Evolutionary conservation across 1,140 invertebrate species (phyloP).

Genomic region (Penaeus indicus): DNA sequence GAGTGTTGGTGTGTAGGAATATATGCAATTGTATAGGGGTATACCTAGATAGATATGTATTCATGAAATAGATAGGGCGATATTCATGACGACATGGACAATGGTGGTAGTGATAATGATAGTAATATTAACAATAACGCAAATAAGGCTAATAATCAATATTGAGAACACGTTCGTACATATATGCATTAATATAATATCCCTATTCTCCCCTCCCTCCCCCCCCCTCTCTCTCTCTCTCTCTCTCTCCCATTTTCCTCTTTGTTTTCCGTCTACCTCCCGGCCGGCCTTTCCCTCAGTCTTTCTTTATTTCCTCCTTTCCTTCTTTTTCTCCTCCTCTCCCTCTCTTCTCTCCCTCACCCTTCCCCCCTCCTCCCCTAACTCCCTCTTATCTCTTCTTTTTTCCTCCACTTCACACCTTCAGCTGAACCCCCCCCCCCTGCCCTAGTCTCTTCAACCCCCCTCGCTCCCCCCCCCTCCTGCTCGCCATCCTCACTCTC

Average conservation of each 20-base stretch:
- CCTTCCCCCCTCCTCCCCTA: neutral
- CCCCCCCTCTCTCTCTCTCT: neutral
- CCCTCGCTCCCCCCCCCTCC: neutral
- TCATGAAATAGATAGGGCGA: neutral
- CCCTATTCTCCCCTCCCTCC: neutral
- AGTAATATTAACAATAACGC: too few species aligned
- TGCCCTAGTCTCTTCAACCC: neutral
- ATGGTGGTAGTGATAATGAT: neutral
- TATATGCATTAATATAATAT: neutral
- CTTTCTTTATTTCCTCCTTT: neutral
- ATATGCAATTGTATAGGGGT: too few species aligned
- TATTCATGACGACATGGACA: too few species aligned
- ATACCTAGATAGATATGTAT: neutral
- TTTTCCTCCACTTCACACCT: too few species aligned
- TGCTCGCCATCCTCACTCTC: neutral
- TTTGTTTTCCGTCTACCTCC: neutral
- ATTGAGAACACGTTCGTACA: too few species aligned
- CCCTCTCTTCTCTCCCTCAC: neutral
- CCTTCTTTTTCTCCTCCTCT: conserved; percentile 5
- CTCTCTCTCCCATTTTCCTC: neutral
- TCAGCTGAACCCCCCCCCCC: neutral
- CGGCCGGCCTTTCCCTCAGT: neutral
- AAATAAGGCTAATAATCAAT: too few species aligned
- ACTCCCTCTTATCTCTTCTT: neutral
- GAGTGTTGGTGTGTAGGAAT: too few species aligned